Evolutionary conservation across 2,113 vertebrate species (phyloP), one percentile per base, ranked within the genome.

Genomic region (Oncorhynchus nerka): DNA sequence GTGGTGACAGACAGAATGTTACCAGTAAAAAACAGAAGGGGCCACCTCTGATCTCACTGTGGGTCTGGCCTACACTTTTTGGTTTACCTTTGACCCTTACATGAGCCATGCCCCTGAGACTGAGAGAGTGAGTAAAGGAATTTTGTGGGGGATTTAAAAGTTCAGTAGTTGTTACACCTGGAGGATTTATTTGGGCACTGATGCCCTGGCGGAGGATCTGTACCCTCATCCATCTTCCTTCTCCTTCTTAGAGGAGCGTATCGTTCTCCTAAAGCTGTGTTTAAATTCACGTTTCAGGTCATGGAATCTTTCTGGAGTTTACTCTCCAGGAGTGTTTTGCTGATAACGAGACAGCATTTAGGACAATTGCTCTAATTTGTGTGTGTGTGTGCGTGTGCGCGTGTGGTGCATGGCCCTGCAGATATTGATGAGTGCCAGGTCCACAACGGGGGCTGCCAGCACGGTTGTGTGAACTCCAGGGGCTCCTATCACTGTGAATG

Each of bases 401-500:
- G 83, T 49, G 49, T 45, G 39, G 39, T 45, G 39, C 9, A 45
- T 24, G 45, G 45, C 32, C 48, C 19, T 70, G 12, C 88, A 99
- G 98, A 98, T 80, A 91, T 96, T 55, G 96, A 99, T 0, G 98
- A 99, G 87, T 99, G 98, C 90, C 95, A 90, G 75, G 89, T 94
- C 9, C 96, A 95, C 88, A 99, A 99, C 0, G 97, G 98, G 1
- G 98, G 98, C 90, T 99, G 98, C 91, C 98, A 99, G 88, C 96
- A 99, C 77, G 90, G 89, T 13, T 99, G 98, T 62, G 86, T 99
- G 86, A 98, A 99, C 92, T 98, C 95, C 19, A 89, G 92, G 0
- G 95, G 95, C 66, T 97, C 96, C 6, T 97, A 94, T 78, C 90
- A 95, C 80, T 99, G 98, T 0, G 94, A 96, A 83, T 99, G 98